phyloP scores from a whole-genome alignment of 2,888 invertebrate species.

The Pharmacophagus antenor region DNA sequence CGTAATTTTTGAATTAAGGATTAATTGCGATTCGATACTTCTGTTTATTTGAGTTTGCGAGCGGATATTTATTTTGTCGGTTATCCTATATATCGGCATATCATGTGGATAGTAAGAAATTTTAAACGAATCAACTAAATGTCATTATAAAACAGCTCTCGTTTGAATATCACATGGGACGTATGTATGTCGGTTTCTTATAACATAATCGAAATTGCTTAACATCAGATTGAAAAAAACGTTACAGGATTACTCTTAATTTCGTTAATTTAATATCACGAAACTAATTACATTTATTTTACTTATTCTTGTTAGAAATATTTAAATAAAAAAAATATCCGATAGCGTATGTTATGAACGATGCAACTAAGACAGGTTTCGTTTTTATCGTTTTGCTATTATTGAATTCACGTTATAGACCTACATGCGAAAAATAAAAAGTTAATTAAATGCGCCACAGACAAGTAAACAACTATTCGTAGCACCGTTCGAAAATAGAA shows the following conservation, averaged over 20 bases:
- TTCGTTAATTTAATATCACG: neutral
- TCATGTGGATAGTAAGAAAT: slow-evolving; percentile 7
- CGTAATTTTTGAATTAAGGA: slow-evolving; percentile 59
- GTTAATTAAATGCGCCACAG: slow-evolving; percentile 13
- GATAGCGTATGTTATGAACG: neutral
- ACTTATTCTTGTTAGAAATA: too few species aligned
- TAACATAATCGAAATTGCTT: neutral
- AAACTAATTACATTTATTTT: neutral
- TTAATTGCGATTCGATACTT: slow-evolving; percentile 46
- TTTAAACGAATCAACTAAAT: neutral
- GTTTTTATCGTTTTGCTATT: neutral
- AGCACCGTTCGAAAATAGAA: slow-evolving; percentile 16
- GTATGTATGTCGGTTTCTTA: neutral
- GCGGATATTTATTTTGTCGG: slow-evolving; percentile 29
- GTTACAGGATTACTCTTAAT: neutral
- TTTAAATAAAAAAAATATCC: neutral
- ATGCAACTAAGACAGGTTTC: neutral
- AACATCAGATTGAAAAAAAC: neutral
- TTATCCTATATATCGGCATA: slow-evolving; percentile 5
- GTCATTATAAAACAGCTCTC: neutral
- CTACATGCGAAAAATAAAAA: neutral
- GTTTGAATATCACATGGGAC: neutral
- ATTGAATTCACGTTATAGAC: neutral
- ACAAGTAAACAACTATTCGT: slow-evolving; percentile 16
- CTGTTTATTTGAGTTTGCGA: slow-evolving; percentile 33